These are phyloP conservation scores for Hippocampus guttulatus DNA, from an alignment of 2,113 vertebrate species.

Conservation along the genomic window DNA sequence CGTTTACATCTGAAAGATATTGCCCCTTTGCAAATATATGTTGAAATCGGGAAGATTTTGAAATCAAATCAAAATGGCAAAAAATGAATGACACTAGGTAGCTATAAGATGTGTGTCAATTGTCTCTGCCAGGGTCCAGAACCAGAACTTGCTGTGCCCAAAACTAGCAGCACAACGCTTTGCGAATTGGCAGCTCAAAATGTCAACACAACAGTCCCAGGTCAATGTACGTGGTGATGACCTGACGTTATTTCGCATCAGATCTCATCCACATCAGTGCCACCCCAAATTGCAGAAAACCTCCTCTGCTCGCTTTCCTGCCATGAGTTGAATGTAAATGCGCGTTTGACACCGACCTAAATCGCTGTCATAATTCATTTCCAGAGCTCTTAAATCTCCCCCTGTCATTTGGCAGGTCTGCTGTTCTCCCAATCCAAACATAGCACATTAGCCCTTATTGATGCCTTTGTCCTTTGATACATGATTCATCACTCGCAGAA, in stretches of 20 bases:
- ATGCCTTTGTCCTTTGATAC: constrained; percentile 66
- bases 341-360: constrained; percentile 68
- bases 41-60: too few relatives aligned
- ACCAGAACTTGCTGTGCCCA: not conserved
- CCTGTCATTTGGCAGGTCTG: constrained; percentile 57
- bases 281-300: constrained; percentile 61
- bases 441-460: constrained; percentile 65
- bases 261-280: constrained; percentile 62
- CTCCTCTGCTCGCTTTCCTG: constrained; percentile 49
- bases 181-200: constrained; percentile 13
- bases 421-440: constrained; percentile 60
- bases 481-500: constrained; percentile 61
- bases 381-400: constrained; percentile 68
- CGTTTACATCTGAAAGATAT: too few relatives aligned
- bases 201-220: constrained; percentile 35
- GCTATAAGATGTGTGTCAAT: not conserved
- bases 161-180: not conserved
- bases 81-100: not conserved
- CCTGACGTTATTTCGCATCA: constrained; percentile 50
- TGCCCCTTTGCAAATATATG: too few relatives aligned
- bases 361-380: constrained; percentile 76
- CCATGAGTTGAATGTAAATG: constrained; percentile 69
- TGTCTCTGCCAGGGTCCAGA: too few relatives aligned
- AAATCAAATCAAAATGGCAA: too few relatives aligned
- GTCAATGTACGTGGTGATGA: constrained; percentile 44